phyloP scores from a whole-genome alignment of 2,888 invertebrate genomes.

The Hypselothyrea guttata region DNA sequence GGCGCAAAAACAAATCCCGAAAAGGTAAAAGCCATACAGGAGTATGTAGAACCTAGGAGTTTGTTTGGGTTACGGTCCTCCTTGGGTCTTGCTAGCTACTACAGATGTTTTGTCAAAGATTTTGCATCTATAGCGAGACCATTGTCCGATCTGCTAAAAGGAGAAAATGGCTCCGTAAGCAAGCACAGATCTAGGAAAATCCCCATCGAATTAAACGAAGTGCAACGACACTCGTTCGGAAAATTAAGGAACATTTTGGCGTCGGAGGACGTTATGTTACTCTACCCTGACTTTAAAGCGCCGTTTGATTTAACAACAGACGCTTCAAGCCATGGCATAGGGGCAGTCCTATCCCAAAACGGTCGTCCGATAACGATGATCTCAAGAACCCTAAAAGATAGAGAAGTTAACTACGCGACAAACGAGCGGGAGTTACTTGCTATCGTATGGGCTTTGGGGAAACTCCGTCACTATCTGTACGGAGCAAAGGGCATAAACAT shows the following conservation, averaged over 20 bases:
- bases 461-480: neutral
- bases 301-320: conserved; percentile 13
- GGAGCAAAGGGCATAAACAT: neutral
- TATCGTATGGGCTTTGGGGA: neutral
- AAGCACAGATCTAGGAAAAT: neutral
- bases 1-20: neutral
- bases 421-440: neutral
- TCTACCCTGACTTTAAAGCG: conserved; percentile 9
- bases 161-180: neutral
- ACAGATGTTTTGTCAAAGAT: conserved; percentile 1
- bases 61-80: too few species aligned
- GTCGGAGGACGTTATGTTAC: conserved; percentile 5
- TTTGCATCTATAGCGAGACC: neutral
- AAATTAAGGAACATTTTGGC: conserved; percentile 3
- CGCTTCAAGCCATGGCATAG: conserved; percentile 5
- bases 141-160: neutral
- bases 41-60: too few species aligned
- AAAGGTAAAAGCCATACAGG: neutral
- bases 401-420: neutral
- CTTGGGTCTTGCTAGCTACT: neutral
- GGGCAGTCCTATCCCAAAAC: conserved; percentile 9
- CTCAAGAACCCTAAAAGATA: conserved; percentile 5
- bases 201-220: neutral
- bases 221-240: neutral
- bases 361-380: conserved; percentile 11